Evolutionary conservation across 2,797 vertebrate genomes (phyloP).

Genomic region (Fistularia tabacaria): DNA sequence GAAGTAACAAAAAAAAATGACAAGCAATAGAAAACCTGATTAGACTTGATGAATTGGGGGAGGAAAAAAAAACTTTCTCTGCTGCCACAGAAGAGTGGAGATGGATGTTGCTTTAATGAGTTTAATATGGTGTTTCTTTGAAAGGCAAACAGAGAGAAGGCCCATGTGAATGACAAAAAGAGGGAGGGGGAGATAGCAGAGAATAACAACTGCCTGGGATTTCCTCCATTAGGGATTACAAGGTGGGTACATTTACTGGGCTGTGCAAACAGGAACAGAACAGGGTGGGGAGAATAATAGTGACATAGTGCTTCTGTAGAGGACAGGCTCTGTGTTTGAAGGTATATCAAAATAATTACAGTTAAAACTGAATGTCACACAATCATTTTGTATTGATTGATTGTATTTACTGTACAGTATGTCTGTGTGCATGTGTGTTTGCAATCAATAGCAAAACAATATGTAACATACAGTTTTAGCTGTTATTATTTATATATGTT

Average conservation of each 20-base stretch:
- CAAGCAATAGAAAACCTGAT: constrained; percentile 4
- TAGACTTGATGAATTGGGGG: constrained; percentile 6
- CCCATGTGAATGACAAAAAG: constrained; percentile 23
- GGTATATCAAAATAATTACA: constrained; percentile 14
- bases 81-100: constrained; percentile 3
- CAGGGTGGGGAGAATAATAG: constrained; percentile 63
- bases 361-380: too few relatives aligned
- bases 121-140: constrained; percentile 20
- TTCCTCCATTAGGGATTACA: constrained; percentile 58
- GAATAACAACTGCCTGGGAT: constrained; percentile 37
- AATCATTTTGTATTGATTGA: too few relatives aligned
- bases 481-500: too few relatives aligned
- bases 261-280: constrained; percentile 70
- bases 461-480: too few relatives aligned
- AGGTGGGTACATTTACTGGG: constrained; percentile 53
- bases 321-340: constrained; percentile 35
- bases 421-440: too few relatives aligned
- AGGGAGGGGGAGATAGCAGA: constrained; percentile 14
- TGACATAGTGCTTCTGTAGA: constrained; percentile 56
- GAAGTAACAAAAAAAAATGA: constrained; percentile 12
- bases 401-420: too few relatives aligned
- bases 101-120: constrained; percentile 23
- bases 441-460: too few relatives aligned
- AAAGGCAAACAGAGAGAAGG: constrained; percentile 29
- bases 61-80: background rate